Base-by-base conservation (phyloP, 2,888 invertebrate species). In the Formica aserva region DNA sequence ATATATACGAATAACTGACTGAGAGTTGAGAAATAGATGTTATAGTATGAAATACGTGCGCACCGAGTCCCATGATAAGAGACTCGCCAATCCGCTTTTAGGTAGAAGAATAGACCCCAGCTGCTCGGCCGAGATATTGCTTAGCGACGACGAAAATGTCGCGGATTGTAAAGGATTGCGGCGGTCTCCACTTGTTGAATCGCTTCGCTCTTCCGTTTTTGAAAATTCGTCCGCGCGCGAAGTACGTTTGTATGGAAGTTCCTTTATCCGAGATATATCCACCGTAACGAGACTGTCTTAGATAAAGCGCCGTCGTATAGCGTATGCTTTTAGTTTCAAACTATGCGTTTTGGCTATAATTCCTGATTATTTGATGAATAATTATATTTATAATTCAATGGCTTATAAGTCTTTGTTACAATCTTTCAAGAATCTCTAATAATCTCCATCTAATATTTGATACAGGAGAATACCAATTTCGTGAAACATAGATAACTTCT, bases 111-210 rank as follows among this genome's bases (percentile, higher is more conserved):
- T 80, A 80, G 78, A 71, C 26, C 18, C 45, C 78, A 72, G 72
- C 78, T 80, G 72, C 55, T 80, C 45, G 60, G 71, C 18, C 78
- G 60, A 80, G 78, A 80, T 80, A 80, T 80, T 80, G 78, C 78
- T 80, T 80, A 80, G 78, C 78, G 78, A 80, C 78, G 78, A 80
- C 35, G 45, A 80, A 80, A 72, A 80, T 80, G 78, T 80, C 78
- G 78, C 45, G 78, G 78, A 72, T 80, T 80, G 78, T 80, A 80
- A 80, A 80, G 60, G 78, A 80, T 80, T 80, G 78, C 72, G 71
- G 60, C 60, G 57, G 72, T 45, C 45, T 80, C 78, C 78, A 80
- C 78, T 80, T 80, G 78, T 80, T 80, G 78, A 80, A 72, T 72
- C 78, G 72, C 45, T 72, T 67, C 77, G 67, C 41, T 77, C 77